phyloP scores from a whole-genome alignment of 2,113 vertebrate species.

The Rostratula benghalensis region DNA sequence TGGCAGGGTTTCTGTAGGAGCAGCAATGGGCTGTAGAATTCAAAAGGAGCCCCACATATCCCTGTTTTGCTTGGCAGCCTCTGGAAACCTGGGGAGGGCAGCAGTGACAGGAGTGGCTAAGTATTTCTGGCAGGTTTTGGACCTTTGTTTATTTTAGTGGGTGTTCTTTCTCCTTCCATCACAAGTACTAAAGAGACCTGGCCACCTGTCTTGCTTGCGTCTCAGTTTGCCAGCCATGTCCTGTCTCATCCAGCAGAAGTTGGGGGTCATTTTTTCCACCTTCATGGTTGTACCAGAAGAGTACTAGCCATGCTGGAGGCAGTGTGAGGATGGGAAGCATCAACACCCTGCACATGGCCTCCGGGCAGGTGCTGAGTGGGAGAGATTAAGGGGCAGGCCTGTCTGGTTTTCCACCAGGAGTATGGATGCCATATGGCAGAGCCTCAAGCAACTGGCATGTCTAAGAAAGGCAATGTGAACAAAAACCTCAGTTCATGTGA shows the following conservation, averaged over 20 bases:
- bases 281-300: not conserved
- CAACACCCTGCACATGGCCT: not conserved
- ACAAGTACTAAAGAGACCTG: not conserved
- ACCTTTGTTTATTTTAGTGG: not conserved
- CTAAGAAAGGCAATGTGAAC: not conserved
- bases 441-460: fast-evolving
- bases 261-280: not conserved
- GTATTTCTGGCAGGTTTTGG: not conserved
- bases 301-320: not conserved
- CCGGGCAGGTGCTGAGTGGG: fast-evolving
- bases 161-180: not conserved
- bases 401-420: not conserved
- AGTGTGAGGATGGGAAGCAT: not conserved
- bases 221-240: not conserved
- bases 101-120: not conserved
- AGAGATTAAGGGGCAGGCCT: not conserved
- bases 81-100: not conserved
- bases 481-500: not conserved
- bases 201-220: not conserved
- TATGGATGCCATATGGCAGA: not conserved
- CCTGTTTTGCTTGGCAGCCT: not conserved
- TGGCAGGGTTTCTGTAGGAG: not conserved
- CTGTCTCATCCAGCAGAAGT: not conserved
- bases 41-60: not conserved
- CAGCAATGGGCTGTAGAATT: not conserved